Base-by-base conservation (phyloP, 2,888 invertebrate species). In the Ischnus inquisitorius region DNA sequence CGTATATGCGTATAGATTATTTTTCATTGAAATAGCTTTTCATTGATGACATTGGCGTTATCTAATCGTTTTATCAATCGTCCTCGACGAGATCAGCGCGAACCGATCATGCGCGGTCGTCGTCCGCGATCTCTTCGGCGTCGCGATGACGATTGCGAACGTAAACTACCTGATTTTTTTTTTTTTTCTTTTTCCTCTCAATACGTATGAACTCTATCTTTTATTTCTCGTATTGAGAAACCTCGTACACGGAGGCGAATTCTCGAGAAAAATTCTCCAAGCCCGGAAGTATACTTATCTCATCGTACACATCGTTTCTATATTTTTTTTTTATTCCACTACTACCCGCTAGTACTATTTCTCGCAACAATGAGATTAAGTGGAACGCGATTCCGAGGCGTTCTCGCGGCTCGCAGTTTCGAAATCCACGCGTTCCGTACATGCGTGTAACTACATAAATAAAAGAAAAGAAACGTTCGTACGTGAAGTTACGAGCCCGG, bases 1-100 rank as follows among this genome's bases (percentile, higher is more conserved):
- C 12, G 22, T 25, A 12, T 14, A 57, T 28, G 25, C 41, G 19
- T 22, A 48, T 64, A 28, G 54, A 74, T 64, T 10, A 65, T 69
- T 84, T 81, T 78, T 74, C 68, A 84, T 81, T 84, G 78, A 81
- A 81, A 74, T 46, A 74, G 25, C 77, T 75, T 78, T 81, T 81
- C 84, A 84, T 84, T 84, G 84, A 84, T 81, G 80, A 78, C 64
- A 81, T 81, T 64, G 69, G 43, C 54, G 54, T 84, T 84, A 84
- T 84, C 84, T 84, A 81, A 84, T 84, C 84, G 80, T 64, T 78
- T 81, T 84, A 81, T 84, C 81, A 81, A 81, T 84, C 77, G 81
- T 78, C 78, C 80, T 81, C 82, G 25, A 16, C 62, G 39, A 62
- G 19, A 67, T 46, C 34, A 51, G 39, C 65, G 79, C 25, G 60